These are phyloP conservation scores for Rhopalosiphum maidis DNA, from an alignment of 1,140 invertebrate genomes.

Conservation along the genomic window DNA sequence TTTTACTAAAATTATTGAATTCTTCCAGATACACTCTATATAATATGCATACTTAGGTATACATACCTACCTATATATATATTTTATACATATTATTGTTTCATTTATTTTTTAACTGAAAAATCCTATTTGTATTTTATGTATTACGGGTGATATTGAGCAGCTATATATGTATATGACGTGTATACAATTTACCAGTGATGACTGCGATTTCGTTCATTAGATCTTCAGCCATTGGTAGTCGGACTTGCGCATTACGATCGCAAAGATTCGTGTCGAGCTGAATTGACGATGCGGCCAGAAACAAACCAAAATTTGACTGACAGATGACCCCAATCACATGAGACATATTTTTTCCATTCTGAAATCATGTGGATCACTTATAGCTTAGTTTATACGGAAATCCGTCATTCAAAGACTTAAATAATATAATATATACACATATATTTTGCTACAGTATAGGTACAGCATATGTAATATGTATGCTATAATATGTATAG, in stretches of 20 bases:
- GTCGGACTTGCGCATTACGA: not conserved
- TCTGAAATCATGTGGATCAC: not conserved
- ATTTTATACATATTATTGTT: not conserved
- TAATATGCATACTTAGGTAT: not conserved
- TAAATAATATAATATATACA: not conserved
- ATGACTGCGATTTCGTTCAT: not conserved
- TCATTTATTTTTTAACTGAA: not conserved
- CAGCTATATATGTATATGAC: not conserved
- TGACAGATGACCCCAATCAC: constrained; percentile 9
- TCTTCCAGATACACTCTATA: not conserved
- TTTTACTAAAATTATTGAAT: not conserved
- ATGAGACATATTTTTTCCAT: not conserved
- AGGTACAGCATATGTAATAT: not conserved
- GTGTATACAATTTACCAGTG: not conserved
- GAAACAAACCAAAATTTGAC: constrained; percentile 19
- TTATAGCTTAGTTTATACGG: not conserved
- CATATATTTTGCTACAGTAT: not conserved
- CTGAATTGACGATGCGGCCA: not conserved
- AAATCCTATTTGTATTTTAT: not conserved
- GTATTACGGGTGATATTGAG: not conserved
- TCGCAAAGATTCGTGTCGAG: not conserved
- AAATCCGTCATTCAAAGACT: not conserved
- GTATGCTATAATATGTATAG: not conserved
- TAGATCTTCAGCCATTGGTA: not conserved
- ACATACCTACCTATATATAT: not conserved